phyloP scores from a whole-genome alignment of 2,797 vertebrate genomes.

The Cryptoprocta ferox region DNA sequence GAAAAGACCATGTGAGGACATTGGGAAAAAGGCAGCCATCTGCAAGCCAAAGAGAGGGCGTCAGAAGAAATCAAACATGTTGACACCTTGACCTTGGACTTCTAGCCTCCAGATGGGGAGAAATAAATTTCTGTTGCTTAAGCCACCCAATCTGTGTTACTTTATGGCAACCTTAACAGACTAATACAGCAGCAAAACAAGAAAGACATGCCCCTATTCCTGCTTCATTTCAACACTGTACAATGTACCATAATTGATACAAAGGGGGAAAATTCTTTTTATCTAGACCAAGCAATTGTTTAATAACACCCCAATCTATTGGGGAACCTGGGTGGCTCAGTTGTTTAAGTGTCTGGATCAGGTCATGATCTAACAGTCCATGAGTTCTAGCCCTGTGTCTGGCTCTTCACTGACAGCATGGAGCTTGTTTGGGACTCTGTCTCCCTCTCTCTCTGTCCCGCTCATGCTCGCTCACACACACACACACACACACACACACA shows the following conservation, averaged over 20 bases:
- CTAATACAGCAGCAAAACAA: background rate
- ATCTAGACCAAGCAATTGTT: background rate
- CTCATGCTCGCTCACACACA: too few species aligned
- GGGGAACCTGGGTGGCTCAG: too few species aligned
- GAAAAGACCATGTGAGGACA: background rate
- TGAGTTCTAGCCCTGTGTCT: too few species aligned
- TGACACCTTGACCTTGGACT: background rate
- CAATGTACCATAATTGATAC: fast-evolving
- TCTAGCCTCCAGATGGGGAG: background rate
- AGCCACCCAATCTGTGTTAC: background rate
- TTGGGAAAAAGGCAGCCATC: too few species aligned
- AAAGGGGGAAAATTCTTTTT: background rate
- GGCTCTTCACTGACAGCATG: too few species aligned
- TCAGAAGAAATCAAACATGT: background rate
- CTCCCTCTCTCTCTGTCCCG: too few species aligned
- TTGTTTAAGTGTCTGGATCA: too few species aligned
- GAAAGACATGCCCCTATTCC: background rate
- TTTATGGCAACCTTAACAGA: background rate
- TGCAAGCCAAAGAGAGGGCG: background rate
- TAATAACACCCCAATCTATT: background rate
- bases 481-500: too few species aligned
- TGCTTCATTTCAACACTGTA: background rate
- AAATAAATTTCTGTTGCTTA: background rate
- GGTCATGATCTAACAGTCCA: too few species aligned
- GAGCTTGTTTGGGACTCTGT: too few species aligned